Base-by-base conservation (phyloP, 35 echinoderm and acorn worm genomes). In the Ptychodera flava region DNA sequence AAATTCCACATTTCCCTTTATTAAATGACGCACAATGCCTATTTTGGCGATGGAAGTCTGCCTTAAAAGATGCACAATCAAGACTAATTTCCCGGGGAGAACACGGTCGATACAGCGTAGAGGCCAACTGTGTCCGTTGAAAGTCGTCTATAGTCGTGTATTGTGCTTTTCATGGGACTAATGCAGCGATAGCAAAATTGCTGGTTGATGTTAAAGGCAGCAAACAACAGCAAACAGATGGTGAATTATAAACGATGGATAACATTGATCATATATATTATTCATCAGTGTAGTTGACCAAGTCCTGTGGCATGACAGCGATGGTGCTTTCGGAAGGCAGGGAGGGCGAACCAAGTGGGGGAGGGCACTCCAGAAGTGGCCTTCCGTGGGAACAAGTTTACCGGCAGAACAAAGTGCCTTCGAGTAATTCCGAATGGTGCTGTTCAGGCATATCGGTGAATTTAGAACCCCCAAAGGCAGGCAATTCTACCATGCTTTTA, bases 1-100 rank as follows among this genome's bases (percentile, higher is more conserved):
- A 64, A 64, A 64, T 64, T 64, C 45, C 45, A 64, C 45, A 64
- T 64, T 64, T 64, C 45, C 45, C 45, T 64, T 64, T 64, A 64
- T 64, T 64, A 64, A 64, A 64, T 64, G 45, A 64, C 45, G 45
- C 45, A 64, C 45, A 64, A 64, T 64, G 45, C 45, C 45, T 64
- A 64, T 64, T 64, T 64, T 64, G 45, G 45, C 45, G 22, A 64
- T 64, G 45, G 45, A 64, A 64, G 22, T 64, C 45, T 64, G 45
- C 45, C 45, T 64, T 64, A 64, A 64, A 64, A 64, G 45, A 64
- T 64, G 45, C 22, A 64, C 45, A 64, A 64, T 64, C 45, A 22
- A 64, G 45, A 12, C 45, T 64, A 64, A 64, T 64, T 64, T 64
- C 45, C 45, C 45, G 45, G 45, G 45, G 45, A 64, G 45, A 64